Base-by-base conservation (phyloP, 1,140 invertebrate genomes). In the Zaprionus taronus region DNA sequence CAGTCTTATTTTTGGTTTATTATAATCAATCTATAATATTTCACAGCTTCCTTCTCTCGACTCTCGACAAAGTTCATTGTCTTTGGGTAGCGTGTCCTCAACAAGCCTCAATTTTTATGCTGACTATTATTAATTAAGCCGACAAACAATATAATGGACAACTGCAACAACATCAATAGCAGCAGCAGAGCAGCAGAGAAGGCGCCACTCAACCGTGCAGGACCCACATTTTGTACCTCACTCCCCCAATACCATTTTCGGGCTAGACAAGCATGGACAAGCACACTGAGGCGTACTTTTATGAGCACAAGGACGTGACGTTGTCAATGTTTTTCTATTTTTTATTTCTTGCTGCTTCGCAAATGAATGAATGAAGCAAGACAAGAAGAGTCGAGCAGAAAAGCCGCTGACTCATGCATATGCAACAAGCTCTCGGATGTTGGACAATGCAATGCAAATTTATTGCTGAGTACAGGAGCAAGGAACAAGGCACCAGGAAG, bases 71-170 rank as follows among this genome's bases (percentile, higher is more conserved):
- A 63, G 83, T 78, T 87, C 70, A 80, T 77, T 83, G 77, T 60
- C 58, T 78, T 62, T n/a, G 15, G 36, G 28, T 15, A 15, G 49
- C 49, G 56, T 60, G 63, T 72, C 68, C 68, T 71, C 20, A 65
- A 76, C 24, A 53, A 60, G 47, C 55, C 53, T 34, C 31, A 9
- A 41, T 34, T 87, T 79, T 75, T 55, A 34, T 72, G 72, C 69
- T 80, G 71, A 77, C 82, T 76, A 34, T 80, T 72, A 83, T 89
- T 84, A 83, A 87, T 89, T 79, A 76, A 83, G 58, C 51, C 74
- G 60, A 65, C 70, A 77, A 74, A 86, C 67, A 80, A 80, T 72
- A 85, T 84, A 85, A 84, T 70, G 57, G 61, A 73, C 62, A 68
- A 24, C 73, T 67, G 64, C 77, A 68, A 34, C 73, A 73, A 62